Evolutionary conservation across 2,113 vertebrate species (phyloP), one percentile per base, ranked within the genome.

Genomic region (Macheiramphus alcinus): DNA sequence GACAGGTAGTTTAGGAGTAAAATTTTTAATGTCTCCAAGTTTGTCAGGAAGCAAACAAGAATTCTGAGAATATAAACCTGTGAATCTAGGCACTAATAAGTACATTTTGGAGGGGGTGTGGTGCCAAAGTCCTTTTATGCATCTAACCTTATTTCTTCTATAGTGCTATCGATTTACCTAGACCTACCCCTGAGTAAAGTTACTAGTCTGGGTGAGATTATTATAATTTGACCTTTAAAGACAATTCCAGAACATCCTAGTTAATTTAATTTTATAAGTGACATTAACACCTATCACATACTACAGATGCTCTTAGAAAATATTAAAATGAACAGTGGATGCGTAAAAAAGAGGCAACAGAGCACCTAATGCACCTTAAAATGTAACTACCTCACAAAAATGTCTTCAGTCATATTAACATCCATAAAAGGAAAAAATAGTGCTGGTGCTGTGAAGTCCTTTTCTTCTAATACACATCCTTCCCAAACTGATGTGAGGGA

Each of bases 221-320:
- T 93, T 92, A 80, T 88, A 92, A 94, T 97, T 90, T 92, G 94
- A 94, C 96, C 97, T 96, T 97, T 97, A 94, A 92, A 92, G 82
- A 92, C 75, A 96, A 97, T 95, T 91, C 96, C 80, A 95, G 94
- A 90, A 71, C 55, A 90, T 88, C 65, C 86, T 84, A 86, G 79
- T 91, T 96, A 93, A 96, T 97, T 97, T 90, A 58, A 88, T 95
- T 96, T 95, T 94, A 71, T 91, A 94, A 91, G 86, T 88, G 86
- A 86, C 68, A 78, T 86, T 96, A 97, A 86, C 52, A 78, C 59
- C 59, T 83, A 78, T 84, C 86, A 73, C 38, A 84, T 65, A 84
- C 34, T 92, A 88, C 72, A 80, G 61, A 92, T 89, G 88, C 31
- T 93, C 91, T 87, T 92, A 79, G 91, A 95, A 97, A 97, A 91